Base-by-base conservation (phyloP, 2,113 vertebrate genomes). In the Suncus etruscus region DNA sequence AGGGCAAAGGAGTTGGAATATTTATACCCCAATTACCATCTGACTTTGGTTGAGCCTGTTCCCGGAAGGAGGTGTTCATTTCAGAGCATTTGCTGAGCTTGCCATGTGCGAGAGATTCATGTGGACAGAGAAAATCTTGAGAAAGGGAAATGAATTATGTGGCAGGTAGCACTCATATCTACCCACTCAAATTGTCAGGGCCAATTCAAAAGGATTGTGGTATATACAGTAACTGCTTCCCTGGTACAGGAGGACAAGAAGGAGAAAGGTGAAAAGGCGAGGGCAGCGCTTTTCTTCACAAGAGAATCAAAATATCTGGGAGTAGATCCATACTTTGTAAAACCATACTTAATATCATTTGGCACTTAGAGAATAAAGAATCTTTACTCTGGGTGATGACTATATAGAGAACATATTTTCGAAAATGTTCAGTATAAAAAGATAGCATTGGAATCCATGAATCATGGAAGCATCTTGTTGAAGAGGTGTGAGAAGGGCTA, bases 381-480 rank as follows among this genome's bases (percentile, higher is more conserved):
- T 1, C 50, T 92, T 87, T 39, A 70, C 18, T n/a, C 89, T 83
- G 63, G 11, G 66, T 92, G 78, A 45, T 70, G 47, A 79, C 20
- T 73, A 90, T 39, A 79, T 27, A 79, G 31, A 91, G 8, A 79
- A 72, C 15, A 8, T 66, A 76, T 83, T 86, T 94, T 90, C 22
- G 81, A 91, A 58, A 75, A 32, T 87, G n/a, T 68, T 80, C 3
- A 48, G n/a, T 39, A 65, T 47, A 25, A 87, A 91, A 94, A 50
- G 65, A 84, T 6, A 93, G 58, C 51, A n/a, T 1, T 50, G 39
- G 63, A 27, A 66, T 32, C 68, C n/a, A 58, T 29, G 83, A 83
- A 39, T 75, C 83, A 90, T 72, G 90, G 51, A 95, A 85, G 72
- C 16, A 20, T 58, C 27, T 81, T 87, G 50, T 63, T 88, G 58